These are phyloP conservation scores for Ophioderma brevispina DNA, from an alignment of 35 echinoderm and acorn worm species.

Conservation along the genomic window DNA sequence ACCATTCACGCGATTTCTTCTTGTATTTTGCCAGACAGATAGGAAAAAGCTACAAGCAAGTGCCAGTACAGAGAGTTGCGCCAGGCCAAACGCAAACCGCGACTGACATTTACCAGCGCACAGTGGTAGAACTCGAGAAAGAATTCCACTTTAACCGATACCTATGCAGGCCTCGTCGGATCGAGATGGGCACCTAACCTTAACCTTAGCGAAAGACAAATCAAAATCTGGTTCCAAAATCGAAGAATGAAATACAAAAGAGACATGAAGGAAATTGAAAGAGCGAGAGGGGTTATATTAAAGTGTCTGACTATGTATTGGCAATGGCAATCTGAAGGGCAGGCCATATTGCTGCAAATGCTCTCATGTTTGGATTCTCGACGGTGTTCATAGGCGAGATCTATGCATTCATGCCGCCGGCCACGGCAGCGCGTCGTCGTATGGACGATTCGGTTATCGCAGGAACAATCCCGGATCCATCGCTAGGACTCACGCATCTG, in stretches of 20 bases:
- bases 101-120: constrained; percentile 84
- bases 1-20: no score
- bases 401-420: neutral
- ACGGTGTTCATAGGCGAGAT: neutral
- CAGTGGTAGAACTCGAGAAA: constrained; percentile 95
- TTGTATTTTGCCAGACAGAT: no score
- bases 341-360: constrained; percentile 25
- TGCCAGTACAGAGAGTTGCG: neutral
- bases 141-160: constrained; percentile 98
- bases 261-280: constrained; percentile 84
- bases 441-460: constrained; percentile 22
- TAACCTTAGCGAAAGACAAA: constrained; percentile 83
- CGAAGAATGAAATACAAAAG: constrained; percentile 95
- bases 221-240: constrained; percentile 99
- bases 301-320: constrained; percentile 65
- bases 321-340: constrained; percentile 56
- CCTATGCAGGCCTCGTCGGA: constrained; percentile 67
- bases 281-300: constrained; percentile 60
- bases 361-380: constrained; percentile 28
- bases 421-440: neutral
- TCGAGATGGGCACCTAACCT: constrained; percentile 88
- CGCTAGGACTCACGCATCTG: constrained; percentile 29
- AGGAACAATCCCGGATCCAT: constrained; percentile 19
- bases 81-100: no score
- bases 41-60: neutral